A percentile compares a stretch with the other conserved stretches of the same genome.
These are phyloP conservation scores for Equus quagga DNA, from an alignment of 2,113 vertebrate genomes.

Conservation along the genomic window DNA sequence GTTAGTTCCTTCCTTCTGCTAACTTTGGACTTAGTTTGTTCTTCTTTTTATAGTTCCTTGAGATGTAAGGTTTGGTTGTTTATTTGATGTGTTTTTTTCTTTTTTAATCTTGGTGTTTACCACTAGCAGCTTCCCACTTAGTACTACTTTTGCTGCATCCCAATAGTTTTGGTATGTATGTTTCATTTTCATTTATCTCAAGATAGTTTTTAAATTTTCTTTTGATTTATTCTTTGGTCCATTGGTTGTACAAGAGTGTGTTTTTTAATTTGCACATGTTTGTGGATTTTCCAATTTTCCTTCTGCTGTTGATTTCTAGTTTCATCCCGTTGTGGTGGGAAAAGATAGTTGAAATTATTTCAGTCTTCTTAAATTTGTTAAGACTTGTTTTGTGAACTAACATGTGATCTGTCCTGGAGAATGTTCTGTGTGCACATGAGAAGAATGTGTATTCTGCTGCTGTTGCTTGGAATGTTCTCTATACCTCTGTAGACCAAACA, in stretches of 20 bases:
- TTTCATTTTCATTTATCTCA: background rate
- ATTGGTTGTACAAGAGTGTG: background rate
- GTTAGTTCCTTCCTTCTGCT: background rate
- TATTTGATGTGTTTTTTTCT: background rate
- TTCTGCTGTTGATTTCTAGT: background rate
- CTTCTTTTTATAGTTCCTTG: background rate
- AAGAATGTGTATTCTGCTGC: background rate
- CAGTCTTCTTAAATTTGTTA: background rate
- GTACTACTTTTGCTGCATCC: background rate
- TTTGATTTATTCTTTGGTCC: background rate
- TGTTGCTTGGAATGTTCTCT: background rate
- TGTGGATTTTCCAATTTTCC: background rate
- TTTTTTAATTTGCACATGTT: background rate
- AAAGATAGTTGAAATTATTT: background rate
- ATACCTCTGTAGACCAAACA: background rate
- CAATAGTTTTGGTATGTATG: background rate
- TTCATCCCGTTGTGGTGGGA: background rate
- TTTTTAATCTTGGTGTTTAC: background rate
- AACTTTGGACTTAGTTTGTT: background rate
- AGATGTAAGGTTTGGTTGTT: background rate
- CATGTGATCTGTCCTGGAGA: background rate
- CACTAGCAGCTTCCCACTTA: background rate
- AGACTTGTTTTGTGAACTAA: background rate
- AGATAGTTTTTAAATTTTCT: background rate
- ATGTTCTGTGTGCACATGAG: background rate